Percentiles rank a stretch among this genome's conserved stretches.
phyloP scores from a whole-genome alignment of 2,797 vertebrate genomes.

The Notoglanidium macrostoma region DNA sequence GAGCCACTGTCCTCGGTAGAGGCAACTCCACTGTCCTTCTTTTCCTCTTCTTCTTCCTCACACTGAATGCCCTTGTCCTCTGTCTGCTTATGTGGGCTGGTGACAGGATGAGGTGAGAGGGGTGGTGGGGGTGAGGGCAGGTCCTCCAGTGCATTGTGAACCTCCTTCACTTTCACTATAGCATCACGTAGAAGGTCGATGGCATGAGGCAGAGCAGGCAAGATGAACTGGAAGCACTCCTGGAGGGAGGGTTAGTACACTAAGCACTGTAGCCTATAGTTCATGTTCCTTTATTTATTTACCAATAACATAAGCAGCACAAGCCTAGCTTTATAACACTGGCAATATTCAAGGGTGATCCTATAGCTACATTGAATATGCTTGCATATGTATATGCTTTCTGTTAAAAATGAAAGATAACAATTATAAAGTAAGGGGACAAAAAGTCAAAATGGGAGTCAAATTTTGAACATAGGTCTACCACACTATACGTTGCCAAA shows the following conservation, averaged over 20 bases:
- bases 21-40: conserved; percentile 86
- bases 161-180: conserved; percentile 90
- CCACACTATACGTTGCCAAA: neutral
- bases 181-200: conserved; percentile 97
- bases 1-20: conserved; percentile 85
- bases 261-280: neutral
- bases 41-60: conserved; percentile 93
- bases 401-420: neutral
- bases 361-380: neutral
- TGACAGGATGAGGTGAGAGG: conserved; percentile 83
- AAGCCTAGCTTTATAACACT: neutral
- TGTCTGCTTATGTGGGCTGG: conserved; percentile 86
- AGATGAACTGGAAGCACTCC: conserved; percentile 99
- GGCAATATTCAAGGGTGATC: neutral
- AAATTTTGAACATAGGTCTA: neutral
- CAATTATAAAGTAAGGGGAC: neutral
- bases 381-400: neutral
- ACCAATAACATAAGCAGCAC: neutral
- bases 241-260: conserved; percentile 54
- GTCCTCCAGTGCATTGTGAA: conserved; percentile 93
- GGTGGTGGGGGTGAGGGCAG: conserved; percentile 90
- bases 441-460: neutral
- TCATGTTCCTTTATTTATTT: neutral
- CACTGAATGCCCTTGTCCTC: conserved; percentile 93
- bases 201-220: conserved; percentile 97